A percentile compares a stretch with the other conserved stretches of the same genome.
Evolutionary conservation across 2,113 vertebrate species (phyloP).

Genomic region (Oreochromis aureus): DNA sequence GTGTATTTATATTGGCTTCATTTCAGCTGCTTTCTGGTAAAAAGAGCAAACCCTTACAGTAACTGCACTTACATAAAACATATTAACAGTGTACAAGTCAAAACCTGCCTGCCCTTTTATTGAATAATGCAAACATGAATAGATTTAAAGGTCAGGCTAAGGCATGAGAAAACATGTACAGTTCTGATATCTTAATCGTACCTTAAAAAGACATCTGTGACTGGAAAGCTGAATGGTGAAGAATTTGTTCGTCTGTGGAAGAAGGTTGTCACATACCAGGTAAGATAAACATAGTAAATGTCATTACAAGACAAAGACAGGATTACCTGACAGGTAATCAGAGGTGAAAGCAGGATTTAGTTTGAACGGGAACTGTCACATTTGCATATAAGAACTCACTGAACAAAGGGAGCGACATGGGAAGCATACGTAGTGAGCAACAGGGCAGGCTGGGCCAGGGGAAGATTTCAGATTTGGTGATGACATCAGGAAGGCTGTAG

Average conservation of each 20-base stretch:
- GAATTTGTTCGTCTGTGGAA: constrained; percentile 63
- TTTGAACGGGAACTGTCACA: background rate
- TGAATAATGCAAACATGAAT: background rate
- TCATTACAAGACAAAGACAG: rapidly evolving
- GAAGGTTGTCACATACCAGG: constrained; percentile 47
- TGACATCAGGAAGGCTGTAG: background rate
- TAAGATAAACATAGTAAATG: background rate
- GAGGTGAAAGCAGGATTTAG: background rate
- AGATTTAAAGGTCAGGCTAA: background rate
- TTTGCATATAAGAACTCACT: background rate
- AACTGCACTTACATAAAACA: background rate
- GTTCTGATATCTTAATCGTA: constrained; percentile 27
- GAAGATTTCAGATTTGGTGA: background rate
- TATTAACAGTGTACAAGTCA: background rate
- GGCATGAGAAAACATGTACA: background rate
- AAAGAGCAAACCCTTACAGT: background rate
- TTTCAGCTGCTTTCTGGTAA: background rate
- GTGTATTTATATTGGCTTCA: background rate
- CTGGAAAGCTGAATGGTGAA: constrained; percentile 53
- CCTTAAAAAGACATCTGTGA: constrained; percentile 50
- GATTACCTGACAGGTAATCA: background rate
- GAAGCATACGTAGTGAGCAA: background rate
- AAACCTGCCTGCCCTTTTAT: background rate
- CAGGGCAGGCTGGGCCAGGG: background rate
- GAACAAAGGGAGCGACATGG: background rate